phyloP scores from a whole-genome alignment of 1,140 invertebrate genomes.

The Cydia strobilella region DNA sequence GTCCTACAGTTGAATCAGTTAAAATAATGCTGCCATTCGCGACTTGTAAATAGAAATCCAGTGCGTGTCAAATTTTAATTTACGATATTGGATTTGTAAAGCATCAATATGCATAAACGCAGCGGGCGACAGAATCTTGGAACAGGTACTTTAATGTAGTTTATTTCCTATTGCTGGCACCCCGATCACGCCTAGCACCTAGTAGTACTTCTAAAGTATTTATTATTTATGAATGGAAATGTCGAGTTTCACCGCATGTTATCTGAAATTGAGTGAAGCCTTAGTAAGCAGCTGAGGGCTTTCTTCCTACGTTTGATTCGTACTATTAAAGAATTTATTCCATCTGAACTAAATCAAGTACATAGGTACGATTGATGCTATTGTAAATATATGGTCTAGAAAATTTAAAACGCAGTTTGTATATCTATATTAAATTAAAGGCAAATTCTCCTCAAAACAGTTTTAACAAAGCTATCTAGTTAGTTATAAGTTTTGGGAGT shows the following conservation, averaged over 20 bases:
- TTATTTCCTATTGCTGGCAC: conserved; percentile 21
- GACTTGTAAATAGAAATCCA: conserved; percentile 26
- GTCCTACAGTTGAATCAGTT: not conserved
- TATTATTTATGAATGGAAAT: conserved; percentile 23
- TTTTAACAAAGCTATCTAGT: too few relatives aligned
- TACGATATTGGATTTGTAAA: conserved; percentile 28
- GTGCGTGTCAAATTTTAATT: conserved; percentile 25
- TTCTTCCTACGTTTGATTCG: not conserved
- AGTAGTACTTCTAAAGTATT: conserved; percentile 21
- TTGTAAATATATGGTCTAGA: not conserved
- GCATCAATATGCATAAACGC: conserved; percentile 30
- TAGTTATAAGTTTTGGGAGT: too few relatives aligned
- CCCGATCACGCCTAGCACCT: conserved; percentile 18
- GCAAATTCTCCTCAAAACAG: too few relatives aligned
- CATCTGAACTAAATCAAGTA: not conserved
- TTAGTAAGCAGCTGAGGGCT: not conserved
- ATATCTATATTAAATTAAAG: too few relatives aligned
- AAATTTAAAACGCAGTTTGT: too few relatives aligned
- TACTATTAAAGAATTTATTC: not conserved
- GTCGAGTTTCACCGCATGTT: conserved; percentile 8
- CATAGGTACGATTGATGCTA: not conserved
- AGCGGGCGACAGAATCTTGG: conserved; percentile 14
- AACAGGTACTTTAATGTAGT: conserved; percentile 20
- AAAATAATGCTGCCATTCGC: conserved; percentile 8
- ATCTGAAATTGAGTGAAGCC: conserved; percentile 16